Base-by-base conservation (phyloP, 2,113 vertebrate species). In the Mionectes macconnelli region DNA sequence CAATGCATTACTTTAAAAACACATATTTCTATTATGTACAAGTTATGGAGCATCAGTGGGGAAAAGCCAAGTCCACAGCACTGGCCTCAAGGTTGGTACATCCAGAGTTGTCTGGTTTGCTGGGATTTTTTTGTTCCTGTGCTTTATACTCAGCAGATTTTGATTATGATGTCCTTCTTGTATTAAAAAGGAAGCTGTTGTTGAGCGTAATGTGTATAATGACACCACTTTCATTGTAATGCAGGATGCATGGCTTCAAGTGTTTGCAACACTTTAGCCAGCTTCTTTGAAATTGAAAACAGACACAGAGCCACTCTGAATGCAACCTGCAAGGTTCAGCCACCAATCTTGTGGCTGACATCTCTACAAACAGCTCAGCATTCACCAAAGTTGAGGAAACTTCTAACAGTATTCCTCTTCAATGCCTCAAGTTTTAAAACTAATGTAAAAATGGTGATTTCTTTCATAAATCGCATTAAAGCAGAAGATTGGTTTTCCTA, bases 261-360 rank as follows among this genome's bases (percentile, higher is more conserved):
- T 97, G 95, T 97, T 97, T 98, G 95, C 96, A 95, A 94, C 94
- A 91, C 93, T 98, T 97, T 77, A 96, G 95, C 92, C 84, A 92
- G 91, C 94, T 96, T 91, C 84, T 97, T 98, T 97, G 95, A 97
- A 96, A 96, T 59, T 96, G 95, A 97, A 98, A 97, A 97, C 70
- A 97, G 95, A 97, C 95, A 93, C 89, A 96, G 95, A 97, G 93
- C 88, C 92, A 86, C 93, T 97, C 93, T 95, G 96, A 97, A 97
- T 96, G 94, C 94, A 95, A 62, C 89, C 91, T 93, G 30, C 90
- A 95, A 93, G 82, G 64, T 97, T 89, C 89, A 94, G 76, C 89
- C 80, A 94, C 97, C 97, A 97, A 74, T 97, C 96, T 98, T 97
- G 78, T 91, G 88, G 87, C 94, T 98, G 97, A 98, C 97, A 97